These are phyloP conservation scores for Huso huso DNA, from an alignment of 2,797 vertebrate genomes.

Conservation along the genomic window DNA sequence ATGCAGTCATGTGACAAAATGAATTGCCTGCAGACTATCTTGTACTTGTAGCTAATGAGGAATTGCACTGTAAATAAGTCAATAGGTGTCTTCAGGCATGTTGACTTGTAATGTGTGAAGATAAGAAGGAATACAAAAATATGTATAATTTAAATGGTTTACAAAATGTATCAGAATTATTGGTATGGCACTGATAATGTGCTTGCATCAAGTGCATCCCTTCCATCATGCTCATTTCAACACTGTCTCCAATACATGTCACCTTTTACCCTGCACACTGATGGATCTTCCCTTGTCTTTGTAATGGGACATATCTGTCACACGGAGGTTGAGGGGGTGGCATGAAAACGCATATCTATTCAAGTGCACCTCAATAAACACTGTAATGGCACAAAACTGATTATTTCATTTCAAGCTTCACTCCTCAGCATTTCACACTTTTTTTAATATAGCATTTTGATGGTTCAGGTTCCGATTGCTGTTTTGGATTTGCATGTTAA, in stretches of 20 bases:
- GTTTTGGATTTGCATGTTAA: no score
- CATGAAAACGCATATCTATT: conserved; percentile 25
- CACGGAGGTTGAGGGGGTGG: conserved; percentile 33
- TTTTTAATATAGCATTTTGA: not conserved
- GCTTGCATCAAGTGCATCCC: not conserved
- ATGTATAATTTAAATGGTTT: not conserved
- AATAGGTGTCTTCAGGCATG: no score
- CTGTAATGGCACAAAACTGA: conserved; percentile 9
- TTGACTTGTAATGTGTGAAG: no score
- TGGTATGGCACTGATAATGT: not conserved
- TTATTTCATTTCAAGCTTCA: not conserved
- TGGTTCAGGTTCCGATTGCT: not conserved
- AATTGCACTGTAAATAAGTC: no score
- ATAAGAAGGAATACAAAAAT: no score
- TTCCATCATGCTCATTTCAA: not conserved
- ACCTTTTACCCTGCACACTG: not conserved
- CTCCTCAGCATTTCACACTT: no score
- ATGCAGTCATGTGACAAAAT: no score
- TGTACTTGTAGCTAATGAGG: no score
- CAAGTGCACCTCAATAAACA: not conserved
- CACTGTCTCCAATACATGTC: not conserved
- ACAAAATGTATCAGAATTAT: not conserved
- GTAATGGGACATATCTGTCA: conserved; percentile 39
- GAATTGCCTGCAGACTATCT: no score
- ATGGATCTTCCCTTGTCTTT: conserved; percentile 32